Base-by-base conservation (phyloP, 2,113 vertebrate species). In the Tragelaphus imberbis region DNA sequence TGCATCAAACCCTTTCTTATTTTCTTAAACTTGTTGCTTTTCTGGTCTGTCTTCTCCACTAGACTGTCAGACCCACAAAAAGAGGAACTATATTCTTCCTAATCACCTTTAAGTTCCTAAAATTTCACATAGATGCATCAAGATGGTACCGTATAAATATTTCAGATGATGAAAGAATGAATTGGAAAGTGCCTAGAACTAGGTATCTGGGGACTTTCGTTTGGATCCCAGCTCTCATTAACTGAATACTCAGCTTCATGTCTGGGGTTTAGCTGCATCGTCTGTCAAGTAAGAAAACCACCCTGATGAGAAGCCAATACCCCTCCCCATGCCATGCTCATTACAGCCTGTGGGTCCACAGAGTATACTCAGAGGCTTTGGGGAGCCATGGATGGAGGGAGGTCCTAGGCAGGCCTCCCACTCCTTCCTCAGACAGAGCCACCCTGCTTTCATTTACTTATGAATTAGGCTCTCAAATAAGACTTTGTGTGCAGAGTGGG, bases 21-120 rank as follows among this genome's bases (percentile, higher is more conserved):
- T 58, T 90, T 86, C 84, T 90, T 71, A 14, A 80, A 80, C 55
- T 36, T 68, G 44, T 82, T 59, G 49, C 5, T 92, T 85, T 92
- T 97, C 89, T 80, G 53, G 27, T 84, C 71, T 71, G 10, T 85
- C 71, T 88, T 63, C 49, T 75, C 49, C 8, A 30, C 14, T 25
- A 59, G 49, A 91, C 11, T n/a, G 2, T 56, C 84, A 94, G 58
- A 33, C 27, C 10, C 80, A 90, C 47, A 33, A 19, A 71, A 90
- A 71, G 40, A 68, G 2, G 25, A 1, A 56, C 9, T 59, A 0
- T 40, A 16, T 63, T 68, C 58, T 82, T 84, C 15, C 80, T 79
- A 27, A 40, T 84, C 14, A 61, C 36, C 44, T 97, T 84, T 82
- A 14, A 63, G 47, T 36, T 40, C 21, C 49, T 40, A 68, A 92